A percentile compares a stretch with the other conserved stretches of the same genome.
Conservation (phyloP, 2,888 invertebrate species). For the Axea sp. region DNA sequence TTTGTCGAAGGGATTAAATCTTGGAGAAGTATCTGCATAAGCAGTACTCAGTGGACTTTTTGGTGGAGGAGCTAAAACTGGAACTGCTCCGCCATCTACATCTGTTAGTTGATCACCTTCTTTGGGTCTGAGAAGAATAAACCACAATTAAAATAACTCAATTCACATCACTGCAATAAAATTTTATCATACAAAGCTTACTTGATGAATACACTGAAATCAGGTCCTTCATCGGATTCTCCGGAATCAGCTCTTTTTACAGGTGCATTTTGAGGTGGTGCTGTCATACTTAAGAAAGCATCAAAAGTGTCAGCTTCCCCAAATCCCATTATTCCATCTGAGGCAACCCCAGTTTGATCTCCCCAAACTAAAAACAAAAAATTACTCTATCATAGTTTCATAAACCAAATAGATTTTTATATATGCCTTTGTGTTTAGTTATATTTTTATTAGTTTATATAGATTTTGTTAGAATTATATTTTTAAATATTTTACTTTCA, state of each 20-base stretch:
- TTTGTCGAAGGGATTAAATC: conserved; percentile 90
- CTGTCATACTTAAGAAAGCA: conserved; percentile 89
- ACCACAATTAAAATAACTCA: neutral
- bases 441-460: no score
- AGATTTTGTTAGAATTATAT: no score
- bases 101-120: conserved; percentile 76
- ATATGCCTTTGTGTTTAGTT: no score
- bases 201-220: conserved; percentile 91
- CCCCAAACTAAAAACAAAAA: conserved; percentile 79
- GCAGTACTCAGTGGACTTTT: conserved; percentile 81
- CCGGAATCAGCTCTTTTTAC: conserved; percentile 84
- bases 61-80: conserved; percentile 88
- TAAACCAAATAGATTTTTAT: no score
- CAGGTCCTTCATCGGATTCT: conserved; percentile 89
- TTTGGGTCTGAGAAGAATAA: conserved; percentile 76
- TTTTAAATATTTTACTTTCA: no score
- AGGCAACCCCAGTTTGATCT: conserved; percentile 72
- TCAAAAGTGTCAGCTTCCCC: conserved; percentile 88
- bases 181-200: conserved; percentile 71
- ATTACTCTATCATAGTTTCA: no score
- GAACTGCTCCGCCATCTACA: conserved; percentile 81
- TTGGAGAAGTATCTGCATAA: conserved; percentile 83
- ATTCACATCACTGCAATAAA: no score
- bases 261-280: conserved; percentile 86
- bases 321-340: conserved; percentile 80